Evolutionary conservation across 2,113 vertebrate genomes (phyloP).

Genomic region (Campylomormyrus tamandua): DNA sequence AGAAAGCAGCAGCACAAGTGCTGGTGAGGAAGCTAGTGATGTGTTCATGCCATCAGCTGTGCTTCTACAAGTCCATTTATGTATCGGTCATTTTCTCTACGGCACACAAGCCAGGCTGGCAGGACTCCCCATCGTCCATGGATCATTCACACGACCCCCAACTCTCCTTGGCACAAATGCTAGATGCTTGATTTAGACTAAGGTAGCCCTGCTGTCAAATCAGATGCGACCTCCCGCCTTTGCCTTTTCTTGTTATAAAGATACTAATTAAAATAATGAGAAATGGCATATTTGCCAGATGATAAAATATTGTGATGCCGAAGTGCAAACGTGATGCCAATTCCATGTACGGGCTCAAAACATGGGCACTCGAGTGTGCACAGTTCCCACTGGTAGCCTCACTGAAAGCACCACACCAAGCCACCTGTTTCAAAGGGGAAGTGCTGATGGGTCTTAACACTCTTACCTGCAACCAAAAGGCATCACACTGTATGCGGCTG

Average conservation of each 20-base stretch:
- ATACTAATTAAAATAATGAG: not conserved
- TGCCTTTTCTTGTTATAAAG: not conserved
- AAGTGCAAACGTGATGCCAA: not conserved
- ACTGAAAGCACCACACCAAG: not conserved
- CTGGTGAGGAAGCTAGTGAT: not conserved
- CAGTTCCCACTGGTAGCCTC: not conserved
- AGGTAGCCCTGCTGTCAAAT: not conserved
- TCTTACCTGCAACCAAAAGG: not conserved
- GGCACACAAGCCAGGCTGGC: not conserved
- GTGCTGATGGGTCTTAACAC: not conserved
- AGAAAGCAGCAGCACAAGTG: not conserved
- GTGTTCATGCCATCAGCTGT: not conserved
- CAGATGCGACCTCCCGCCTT: not conserved
- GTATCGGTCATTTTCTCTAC: not conserved
- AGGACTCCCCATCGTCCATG: not conserved
- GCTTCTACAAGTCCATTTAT: not conserved
- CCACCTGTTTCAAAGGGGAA: not conserved
- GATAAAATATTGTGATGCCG: not conserved
- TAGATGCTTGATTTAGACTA: not conserved
- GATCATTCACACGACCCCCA: not conserved
- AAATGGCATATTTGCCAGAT: not conserved
- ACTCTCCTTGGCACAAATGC: not conserved
- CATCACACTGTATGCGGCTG: not conserved
- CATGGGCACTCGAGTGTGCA: not conserved
- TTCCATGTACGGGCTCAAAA: not conserved